A percentile compares a stretch with the other conserved stretches of the same genome.
Evolutionary conservation across 2,888 invertebrate species (phyloP).

Genomic region (Drosophila siamana): DNA sequence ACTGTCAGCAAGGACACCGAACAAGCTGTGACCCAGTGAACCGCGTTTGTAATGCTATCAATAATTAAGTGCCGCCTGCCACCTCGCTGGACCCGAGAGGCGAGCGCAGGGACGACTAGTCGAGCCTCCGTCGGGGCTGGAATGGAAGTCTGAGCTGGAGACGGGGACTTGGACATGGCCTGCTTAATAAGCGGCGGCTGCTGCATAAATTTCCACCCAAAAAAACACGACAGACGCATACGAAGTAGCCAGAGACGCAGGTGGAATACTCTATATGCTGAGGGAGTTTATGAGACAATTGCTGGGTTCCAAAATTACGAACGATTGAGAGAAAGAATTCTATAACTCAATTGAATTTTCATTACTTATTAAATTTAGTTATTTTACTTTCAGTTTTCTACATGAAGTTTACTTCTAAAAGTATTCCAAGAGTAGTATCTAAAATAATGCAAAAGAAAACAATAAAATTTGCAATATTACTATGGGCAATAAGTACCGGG

Average conservation of each 20-base stretch:
- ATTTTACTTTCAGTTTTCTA: too few relatives aligned
- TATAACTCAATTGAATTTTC: too few relatives aligned
- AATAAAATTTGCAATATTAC: too few relatives aligned
- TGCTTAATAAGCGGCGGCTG: constrained; percentile 79
- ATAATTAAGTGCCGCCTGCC: constrained; percentile 79
- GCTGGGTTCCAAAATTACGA: too few relatives aligned
- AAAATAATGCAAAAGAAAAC: too few relatives aligned
- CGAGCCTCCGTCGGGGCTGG: too few relatives aligned
- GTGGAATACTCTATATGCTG: constrained; percentile 30
- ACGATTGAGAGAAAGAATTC: too few relatives aligned
- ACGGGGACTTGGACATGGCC: constrained; percentile 54
- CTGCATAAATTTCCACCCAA: constrained; percentile 75
- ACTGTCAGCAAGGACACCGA: constrained; percentile 7
- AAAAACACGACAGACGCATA: constrained; percentile 41
- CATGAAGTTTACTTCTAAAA: too few relatives aligned
- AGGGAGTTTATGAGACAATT: too few relatives aligned
- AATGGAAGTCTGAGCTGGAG: not conserved
- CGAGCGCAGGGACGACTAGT: not conserved
- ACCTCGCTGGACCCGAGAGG: constrained; percentile 49
- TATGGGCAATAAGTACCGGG: too few relatives aligned
- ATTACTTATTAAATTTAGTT: too few relatives aligned
- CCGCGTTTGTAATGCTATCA: constrained; percentile 77
- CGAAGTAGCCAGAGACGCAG: not conserved
- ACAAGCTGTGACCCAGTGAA: constrained; percentile 73
- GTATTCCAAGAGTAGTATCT: too few relatives aligned